Conservation (phyloP, 2,888 invertebrate species). For the Elmis aenea region DNA sequence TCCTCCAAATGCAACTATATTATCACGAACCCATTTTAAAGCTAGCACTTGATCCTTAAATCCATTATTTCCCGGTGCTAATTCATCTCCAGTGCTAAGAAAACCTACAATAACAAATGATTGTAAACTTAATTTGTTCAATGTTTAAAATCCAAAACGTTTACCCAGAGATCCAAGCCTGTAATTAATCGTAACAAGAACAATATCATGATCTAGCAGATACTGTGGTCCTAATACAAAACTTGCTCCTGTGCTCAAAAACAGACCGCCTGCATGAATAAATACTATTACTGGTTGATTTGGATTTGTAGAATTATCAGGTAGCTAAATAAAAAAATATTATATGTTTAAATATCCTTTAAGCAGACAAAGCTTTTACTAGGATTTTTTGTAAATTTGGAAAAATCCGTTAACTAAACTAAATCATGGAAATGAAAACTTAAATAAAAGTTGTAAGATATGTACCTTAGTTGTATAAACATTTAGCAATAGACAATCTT, state of each 20-base stretch:
- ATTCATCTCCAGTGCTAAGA: conserved; percentile 57
- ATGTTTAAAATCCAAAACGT: not conserved
- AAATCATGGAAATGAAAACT: too few species aligned
- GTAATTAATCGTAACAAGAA: conserved; percentile 63
- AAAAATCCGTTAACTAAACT: too few species aligned
- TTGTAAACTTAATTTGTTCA: not conserved
- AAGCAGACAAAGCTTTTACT: too few species aligned
- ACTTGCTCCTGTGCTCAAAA: conserved; percentile 53
- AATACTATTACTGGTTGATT: conserved; percentile 55
- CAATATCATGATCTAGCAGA: conserved; percentile 59
- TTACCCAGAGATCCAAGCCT: conserved; percentile 54
- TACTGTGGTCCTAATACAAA: conserved; percentile 52
- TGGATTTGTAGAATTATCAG: conserved; percentile 29
- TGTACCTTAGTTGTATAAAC: conserved; percentile 50
- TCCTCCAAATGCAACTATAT: conserved; percentile 60
- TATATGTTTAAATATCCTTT: too few species aligned
- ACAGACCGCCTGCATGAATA: conserved; percentile 60
- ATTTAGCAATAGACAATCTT: conserved; percentile 57
- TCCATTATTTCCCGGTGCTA: conserved; percentile 65
- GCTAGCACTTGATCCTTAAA: conserved; percentile 66
- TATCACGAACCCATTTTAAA: conserved; percentile 60
- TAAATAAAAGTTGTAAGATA: too few species aligned
- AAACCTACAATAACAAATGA: conserved; percentile 34
- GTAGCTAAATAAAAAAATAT: conserved; percentile 37
- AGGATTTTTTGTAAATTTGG: too few species aligned